Evolutionary conservation across 2,797 vertebrate species (phyloP), one percentile per base, ranked within the genome.

Genomic region (Pogonophryne albipinna): DNA sequence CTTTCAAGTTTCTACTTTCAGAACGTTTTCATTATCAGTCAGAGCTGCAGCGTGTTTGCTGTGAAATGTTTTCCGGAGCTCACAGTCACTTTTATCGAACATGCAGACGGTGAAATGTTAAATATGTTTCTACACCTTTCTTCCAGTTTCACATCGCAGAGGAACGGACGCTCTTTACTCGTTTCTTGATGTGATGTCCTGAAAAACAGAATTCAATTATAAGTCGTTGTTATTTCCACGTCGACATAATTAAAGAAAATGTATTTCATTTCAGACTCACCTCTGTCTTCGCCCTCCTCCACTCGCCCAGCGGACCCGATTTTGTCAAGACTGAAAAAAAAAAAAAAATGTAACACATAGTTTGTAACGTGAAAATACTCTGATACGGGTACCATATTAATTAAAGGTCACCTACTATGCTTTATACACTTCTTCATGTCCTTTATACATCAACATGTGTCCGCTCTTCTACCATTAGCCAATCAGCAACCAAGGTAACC

Each of bases 161-260:
- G 62, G 3, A 12, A 4, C n/a, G 1, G 5, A 1, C 0, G 5
- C 19, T 63, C 42, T 10, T 82, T 74, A 96, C 87, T 96, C 94
- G 38, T 95, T 95, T 53, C 91, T 87, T 3, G 95, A 95, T 0
- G 94, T 95, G 78, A 96, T 95, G 57, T 94, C 94, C 95, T 95
- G 81, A 42, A 75, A 71, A 55, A 61, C 27, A 76, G 10, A 69
- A 51, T 0, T 6, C 7, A 10, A 0, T 42, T 52, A 27, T 0
- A 3, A 6, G 3, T 14, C 2, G 0, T 1, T 95, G 0, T 1
- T 6, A 0, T 0, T 8, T 66, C n/a, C 59, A 46, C 2, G 6
- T 0, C 2, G 3, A 52, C 9, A 3, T 16, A 14, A n/a, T 6
- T 0, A 6, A 10, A 13, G 12, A 13, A 16, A 5, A 14, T 1